phyloP scores from a whole-genome alignment of 2,797 vertebrate genomes.

The Enteromius trimaculatus region DNA sequence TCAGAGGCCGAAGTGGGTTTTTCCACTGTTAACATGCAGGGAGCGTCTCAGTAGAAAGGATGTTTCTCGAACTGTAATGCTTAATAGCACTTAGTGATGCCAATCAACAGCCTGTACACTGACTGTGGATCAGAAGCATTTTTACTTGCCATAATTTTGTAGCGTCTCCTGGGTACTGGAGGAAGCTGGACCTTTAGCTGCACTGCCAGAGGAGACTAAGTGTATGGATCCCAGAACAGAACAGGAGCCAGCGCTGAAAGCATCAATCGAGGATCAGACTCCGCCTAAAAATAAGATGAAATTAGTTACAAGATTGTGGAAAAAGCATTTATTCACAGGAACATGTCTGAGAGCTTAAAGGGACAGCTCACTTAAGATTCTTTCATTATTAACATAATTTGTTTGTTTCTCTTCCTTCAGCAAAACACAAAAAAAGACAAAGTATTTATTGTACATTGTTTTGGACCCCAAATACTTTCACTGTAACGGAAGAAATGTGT shows the following conservation, averaged over 20 bases:
- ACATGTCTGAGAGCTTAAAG: background rate
- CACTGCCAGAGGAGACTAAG: background rate
- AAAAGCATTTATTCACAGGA: background rate
- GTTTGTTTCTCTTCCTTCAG: background rate
- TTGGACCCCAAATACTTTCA: background rate
- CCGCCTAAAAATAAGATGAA: slow-evolving; percentile 1
- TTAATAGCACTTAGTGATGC: slow-evolving; percentile 10
- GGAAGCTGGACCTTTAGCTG: background rate
- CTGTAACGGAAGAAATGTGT: background rate
- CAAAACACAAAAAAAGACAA: background rate
- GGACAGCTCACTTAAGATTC: background rate
- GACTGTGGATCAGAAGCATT: background rate
- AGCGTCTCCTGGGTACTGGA: background rate
- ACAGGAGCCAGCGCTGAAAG: background rate
- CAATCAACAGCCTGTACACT: background rate
- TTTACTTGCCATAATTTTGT: slow-evolving; percentile 12
- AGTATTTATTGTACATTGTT: background rate
- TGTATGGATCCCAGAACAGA: background rate
- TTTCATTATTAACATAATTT: background rate
- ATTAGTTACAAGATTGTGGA: background rate
- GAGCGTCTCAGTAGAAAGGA: background rate
- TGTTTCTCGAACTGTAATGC: background rate
- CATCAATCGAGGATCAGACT: background rate
- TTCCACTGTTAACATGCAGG: slow-evolving; percentile 19
- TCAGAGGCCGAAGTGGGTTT: background rate